These are phyloP conservation scores for Cyprinodon brontotheroides DNA, from an alignment of 2,113 vertebrate species.

Conservation along the genomic window DNA sequence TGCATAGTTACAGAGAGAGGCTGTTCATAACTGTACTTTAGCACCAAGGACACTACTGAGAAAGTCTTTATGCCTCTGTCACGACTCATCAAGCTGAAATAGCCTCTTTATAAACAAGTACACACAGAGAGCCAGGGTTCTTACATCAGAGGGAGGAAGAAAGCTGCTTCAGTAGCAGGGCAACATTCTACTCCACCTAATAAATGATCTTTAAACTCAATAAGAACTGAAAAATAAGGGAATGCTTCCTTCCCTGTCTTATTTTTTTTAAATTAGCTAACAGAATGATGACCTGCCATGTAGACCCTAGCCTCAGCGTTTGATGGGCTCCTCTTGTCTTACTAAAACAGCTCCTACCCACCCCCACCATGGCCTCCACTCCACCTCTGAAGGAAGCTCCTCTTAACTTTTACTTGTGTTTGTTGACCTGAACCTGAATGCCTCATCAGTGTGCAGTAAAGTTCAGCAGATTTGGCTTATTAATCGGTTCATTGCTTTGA, in stretches of 20 bases:
- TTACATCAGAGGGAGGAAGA: background rate
- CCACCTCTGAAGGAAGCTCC: too few species aligned
- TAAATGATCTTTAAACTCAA: background rate
- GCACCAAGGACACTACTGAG: conserved; percentile 29
- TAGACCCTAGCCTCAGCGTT: background rate
- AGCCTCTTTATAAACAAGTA: background rate
- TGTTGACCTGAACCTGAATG: too few species aligned
- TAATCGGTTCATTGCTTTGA: too few species aligned
- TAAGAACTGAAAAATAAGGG: background rate
- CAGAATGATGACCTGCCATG: background rate
- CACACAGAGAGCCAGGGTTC: background rate
- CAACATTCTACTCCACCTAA: background rate
- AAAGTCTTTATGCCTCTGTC: conserved; percentile 13
- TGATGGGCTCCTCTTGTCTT: too few species aligned
- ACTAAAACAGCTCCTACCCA: background rate
- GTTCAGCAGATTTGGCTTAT: too few species aligned
- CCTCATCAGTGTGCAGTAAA: too few species aligned
- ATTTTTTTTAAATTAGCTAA: background rate
- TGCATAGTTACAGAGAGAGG: conserved; percentile 1
- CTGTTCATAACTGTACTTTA: conserved; percentile 2
- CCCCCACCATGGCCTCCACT: background rate
- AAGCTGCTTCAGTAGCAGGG: background rate
- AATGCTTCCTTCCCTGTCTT: background rate
- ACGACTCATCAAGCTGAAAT: conserved; percentile 33
- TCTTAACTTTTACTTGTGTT: too few species aligned